Conservation (phyloP, 2,888 invertebrate genomes). For the Plemyria rubiginata region DNA sequence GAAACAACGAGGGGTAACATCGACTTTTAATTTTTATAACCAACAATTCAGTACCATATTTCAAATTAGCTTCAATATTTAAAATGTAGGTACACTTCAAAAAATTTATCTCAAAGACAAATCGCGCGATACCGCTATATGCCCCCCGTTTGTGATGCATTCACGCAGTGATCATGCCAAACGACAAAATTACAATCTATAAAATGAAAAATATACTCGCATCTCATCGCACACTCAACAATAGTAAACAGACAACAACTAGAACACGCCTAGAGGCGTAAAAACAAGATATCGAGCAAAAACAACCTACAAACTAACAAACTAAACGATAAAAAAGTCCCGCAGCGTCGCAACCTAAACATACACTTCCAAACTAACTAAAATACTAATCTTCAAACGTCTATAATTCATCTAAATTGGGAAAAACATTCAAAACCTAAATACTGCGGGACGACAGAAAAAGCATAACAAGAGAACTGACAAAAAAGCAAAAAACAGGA, state of each 20-base stretch:
- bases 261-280: conserved; percentile 54
- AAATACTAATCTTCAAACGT: conserved; percentile 63
- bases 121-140: conserved; percentile 44
- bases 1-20: conserved; percentile 48
- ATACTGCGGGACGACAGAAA: conserved; percentile 58
- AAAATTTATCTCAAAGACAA: conserved; percentile 34
- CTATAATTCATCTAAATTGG: conserved; percentile 46
- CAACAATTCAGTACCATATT: conserved; percentile 42
- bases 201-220: conserved; percentile 42
- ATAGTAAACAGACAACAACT: conserved; percentile 66
- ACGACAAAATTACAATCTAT: conserved; percentile 53
- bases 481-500: conserved; percentile 46
- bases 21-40: conserved; percentile 41
- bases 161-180: conserved; percentile 74
- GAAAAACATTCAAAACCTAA: conserved; percentile 60
- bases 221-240: conserved; percentile 44
- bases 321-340: conserved; percentile 56
- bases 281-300: conserved; percentile 52
- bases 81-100: conserved; percentile 41
- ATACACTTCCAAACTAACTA: conserved; percentile 65
- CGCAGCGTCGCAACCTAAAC: conserved; percentile 62
- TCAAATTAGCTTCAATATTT: conserved; percentile 43
- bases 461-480: conserved; percentile 53
- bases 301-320: conserved; percentile 74
- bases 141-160: conserved; percentile 63